phyloP scores from a whole-genome alignment of 2,113 vertebrate species.

The Carettochelys insculpta region DNA sequence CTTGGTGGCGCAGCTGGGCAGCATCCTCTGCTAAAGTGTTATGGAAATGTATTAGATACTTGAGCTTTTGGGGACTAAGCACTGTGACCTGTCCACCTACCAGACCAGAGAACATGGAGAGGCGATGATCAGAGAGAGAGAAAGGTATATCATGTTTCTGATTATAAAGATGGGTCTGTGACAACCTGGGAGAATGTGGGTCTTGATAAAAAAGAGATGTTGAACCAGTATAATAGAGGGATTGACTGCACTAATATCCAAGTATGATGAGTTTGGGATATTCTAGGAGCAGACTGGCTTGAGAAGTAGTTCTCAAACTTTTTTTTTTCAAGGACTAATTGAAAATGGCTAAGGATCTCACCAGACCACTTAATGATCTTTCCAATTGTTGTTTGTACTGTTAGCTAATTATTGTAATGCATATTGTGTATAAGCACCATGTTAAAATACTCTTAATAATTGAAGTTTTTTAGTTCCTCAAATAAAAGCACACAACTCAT shows the following conservation, averaged over 20 bases:
- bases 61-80: slow-evolving; percentile 49
- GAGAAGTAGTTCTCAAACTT: too few relatives aligned
- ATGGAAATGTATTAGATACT: slow-evolving; percentile 31
- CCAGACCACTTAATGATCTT: too few relatives aligned
- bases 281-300: neutral
- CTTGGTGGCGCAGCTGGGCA: slow-evolving; percentile 51
- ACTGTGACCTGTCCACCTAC: slow-evolving; percentile 14
- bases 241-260: neutral
- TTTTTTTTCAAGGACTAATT: too few relatives aligned
- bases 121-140: slow-evolving; percentile 20
- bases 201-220: slow-evolving; percentile 32
- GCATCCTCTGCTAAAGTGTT: slow-evolving; percentile 48
- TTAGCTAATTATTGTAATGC: too few relatives aligned
- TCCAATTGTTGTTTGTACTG: too few relatives aligned
- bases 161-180: slow-evolving; percentile 34
- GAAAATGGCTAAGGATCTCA: too few relatives aligned
- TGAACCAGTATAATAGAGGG: slow-evolving; percentile 43
- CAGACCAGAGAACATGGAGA: slow-evolving; percentile 28
- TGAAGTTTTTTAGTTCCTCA: too few relatives aligned
- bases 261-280: neutral
- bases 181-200: neutral
- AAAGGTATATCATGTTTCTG: slow-evolving; percentile 21
- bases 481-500: too few relatives aligned
- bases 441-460: too few relatives aligned
- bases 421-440: too few relatives aligned